A percentile compares a stretch with the other conserved stretches of the same genome.
phyloP scores from a whole-genome alignment of 2,113 vertebrate genomes.

The Petaurus breviceps region DNA sequence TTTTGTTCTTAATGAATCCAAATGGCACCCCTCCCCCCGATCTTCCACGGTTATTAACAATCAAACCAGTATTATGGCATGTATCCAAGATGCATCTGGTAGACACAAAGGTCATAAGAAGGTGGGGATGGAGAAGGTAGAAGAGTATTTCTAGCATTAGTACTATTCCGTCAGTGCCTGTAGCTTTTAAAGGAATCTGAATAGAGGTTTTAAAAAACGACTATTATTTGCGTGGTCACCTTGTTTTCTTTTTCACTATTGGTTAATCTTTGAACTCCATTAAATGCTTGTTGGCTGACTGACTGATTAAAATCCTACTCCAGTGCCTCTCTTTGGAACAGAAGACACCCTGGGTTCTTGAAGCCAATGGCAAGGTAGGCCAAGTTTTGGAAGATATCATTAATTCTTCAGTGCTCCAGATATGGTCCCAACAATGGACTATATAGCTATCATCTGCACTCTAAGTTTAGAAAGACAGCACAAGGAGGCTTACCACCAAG shows the following conservation, averaged over 20 bases:
- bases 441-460: background rate
- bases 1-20: constrained; percentile 33
- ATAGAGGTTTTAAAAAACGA: background rate
- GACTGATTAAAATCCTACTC: background rate
- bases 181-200: background rate
- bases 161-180: background rate
- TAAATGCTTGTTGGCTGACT: background rate
- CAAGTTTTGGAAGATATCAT: background rate
- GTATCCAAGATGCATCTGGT: background rate
- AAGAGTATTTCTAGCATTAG: background rate
- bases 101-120: background rate
- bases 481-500: background rate
- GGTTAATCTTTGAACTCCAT: background rate
- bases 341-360: background rate
- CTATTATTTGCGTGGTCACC: background rate
- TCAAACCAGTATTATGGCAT: background rate
- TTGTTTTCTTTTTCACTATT: background rate
- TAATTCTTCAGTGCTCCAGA: background rate
- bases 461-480: background rate
- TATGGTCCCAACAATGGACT: background rate
- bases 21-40: background rate
- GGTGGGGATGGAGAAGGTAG: background rate
- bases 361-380: background rate
- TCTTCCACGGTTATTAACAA: background rate
- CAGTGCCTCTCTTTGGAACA: background rate